Base-by-base conservation (phyloP, 1,140 invertebrate genomes). In the Glomeris maerens region DNA sequence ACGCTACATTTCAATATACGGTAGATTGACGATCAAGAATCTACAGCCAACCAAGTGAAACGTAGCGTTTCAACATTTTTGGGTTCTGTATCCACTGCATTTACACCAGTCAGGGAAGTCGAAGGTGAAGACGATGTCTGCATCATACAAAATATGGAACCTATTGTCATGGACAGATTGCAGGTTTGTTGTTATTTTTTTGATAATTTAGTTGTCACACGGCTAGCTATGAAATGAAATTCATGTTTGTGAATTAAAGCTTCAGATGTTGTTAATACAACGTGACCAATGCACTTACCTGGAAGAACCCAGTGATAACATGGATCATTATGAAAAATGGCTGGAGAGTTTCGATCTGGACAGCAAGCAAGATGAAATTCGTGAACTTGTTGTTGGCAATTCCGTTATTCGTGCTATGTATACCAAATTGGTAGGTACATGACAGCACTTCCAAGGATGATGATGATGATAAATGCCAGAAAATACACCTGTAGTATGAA, bases 101-200 rank as follows among this genome's bases (percentile, higher is more conserved):
- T 83, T 59, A 78, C 75, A 54, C 78, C 80, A 3, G 73, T 73
- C 49, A 77, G 77, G 4, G 78, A 81, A 58, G 78, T 81, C 64
- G 75, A 78, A 21, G n/a, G n/a, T n/a, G 78, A 80, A 49, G 73
- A 78, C 49, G 77, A 79, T 47, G 72, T 76, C 31, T 73, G 78
- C 31, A 67, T 80, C 39, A 70, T 80, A 29, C 71, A 74, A 23
- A 58, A 64, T 50, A 57, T 58, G 38, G 57, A 64, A 52, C 60
- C 61, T 14, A 54, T 58, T 28, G 27, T 57, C 59, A 47, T 62
- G 62, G 66, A 65, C 74, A 50, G 61, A 75, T 56, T 72, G 75
- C 59, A 72, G 74, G 60, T 78, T 20, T 10, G 20, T 10, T 47
- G n/a, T 41, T 47, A 44, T 46, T 4, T 20, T 45, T 44, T 45